A percentile compares a stretch with the other conserved stretches of the same genome.
Conservation (phyloP, 2,888 invertebrate species). For the Platycheirus albimanus region DNA sequence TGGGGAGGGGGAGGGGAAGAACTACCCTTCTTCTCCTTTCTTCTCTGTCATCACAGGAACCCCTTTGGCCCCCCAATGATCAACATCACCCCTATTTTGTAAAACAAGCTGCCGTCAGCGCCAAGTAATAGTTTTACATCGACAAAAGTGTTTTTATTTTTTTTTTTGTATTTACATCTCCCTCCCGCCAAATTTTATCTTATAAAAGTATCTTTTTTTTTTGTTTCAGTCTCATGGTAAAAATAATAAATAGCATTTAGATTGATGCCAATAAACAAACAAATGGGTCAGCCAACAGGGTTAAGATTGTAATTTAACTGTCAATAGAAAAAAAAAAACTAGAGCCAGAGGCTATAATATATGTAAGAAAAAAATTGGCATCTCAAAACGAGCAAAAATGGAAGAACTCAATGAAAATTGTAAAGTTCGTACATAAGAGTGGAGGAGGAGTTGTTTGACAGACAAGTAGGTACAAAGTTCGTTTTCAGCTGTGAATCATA, state of each 20-base stretch:
- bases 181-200: background rate
- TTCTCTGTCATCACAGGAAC: background rate
- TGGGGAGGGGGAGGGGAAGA: background rate
- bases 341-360: background rate
- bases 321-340: constrained; percentile 41
- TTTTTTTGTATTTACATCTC: background rate
- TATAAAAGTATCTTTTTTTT: background rate
- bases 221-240: constrained; percentile 53
- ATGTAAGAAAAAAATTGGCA: constrained; percentile 39
- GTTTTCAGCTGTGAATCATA: background rate
- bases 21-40: background rate
- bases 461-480: constrained; percentile 21
- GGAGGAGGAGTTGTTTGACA: background rate
- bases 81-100: constrained; percentile 13
- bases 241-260: constrained; percentile 69
- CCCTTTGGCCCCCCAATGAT: background rate
- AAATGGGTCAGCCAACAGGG: constrained; percentile 74
- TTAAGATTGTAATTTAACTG: constrained; percentile 73
- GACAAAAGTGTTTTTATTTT: constrained; percentile 5
- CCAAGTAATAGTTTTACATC: constrained; percentile 19
- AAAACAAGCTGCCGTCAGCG: constrained; percentile 4
- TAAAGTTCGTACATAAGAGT: background rate
- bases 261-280: constrained; percentile 74
- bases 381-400: background rate
- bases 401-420: constrained; percentile 25